Evolutionary conservation across 2,888 invertebrate species (phyloP), one percentile per base, ranked within the genome.

Genomic region (Chrysodeixis includens): DNA sequence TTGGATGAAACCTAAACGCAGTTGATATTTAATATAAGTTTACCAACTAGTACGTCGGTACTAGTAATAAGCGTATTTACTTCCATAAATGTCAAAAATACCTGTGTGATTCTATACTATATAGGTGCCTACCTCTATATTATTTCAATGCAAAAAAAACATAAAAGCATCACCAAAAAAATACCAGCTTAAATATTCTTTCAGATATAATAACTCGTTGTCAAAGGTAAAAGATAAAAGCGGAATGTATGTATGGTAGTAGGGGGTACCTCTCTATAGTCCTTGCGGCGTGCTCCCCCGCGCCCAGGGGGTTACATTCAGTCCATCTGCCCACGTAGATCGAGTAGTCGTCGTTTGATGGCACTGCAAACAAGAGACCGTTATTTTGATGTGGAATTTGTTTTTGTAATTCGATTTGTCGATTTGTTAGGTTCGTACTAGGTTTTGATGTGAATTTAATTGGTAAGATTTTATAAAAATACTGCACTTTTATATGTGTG

Each of bases 281-380:
- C 26, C 84, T 84, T 16, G 86, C 83, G 20, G 86, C 87, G 58
- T 90, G 90, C 58, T 92, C 90, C 6, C 84, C 87, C 22, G 86
- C 87, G 0, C 86, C 88, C 66, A 79, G 64, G 22, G 87, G 87
- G 9, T 82, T 83, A 79, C 94, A 94, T 55, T 90, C 91, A 20
- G 92, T 92, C 94, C 94, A 94, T 18, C 88, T 88, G 30, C 92
- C 92, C 26, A 94, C 93, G 82, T 88, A 90, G 75, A 92, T 88
- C 5, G 92, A 88, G 74, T 90, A 93, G 49, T 90, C 89, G 44
- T 87, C 86, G 30, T 71, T 84, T 54, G 76, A 63, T 40, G 86
- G 62, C 35, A 88, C 93, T 93, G 90, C 30, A 63, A 67, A 62
- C 68, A 72, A 60, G 55, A 14, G 40, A 30, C 14, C 18, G 32